Evolutionary conservation across 2,113 vertebrate genomes (phyloP), one percentile per base, ranked within the genome.

Genomic region (Narcine bancroftii): DNA sequence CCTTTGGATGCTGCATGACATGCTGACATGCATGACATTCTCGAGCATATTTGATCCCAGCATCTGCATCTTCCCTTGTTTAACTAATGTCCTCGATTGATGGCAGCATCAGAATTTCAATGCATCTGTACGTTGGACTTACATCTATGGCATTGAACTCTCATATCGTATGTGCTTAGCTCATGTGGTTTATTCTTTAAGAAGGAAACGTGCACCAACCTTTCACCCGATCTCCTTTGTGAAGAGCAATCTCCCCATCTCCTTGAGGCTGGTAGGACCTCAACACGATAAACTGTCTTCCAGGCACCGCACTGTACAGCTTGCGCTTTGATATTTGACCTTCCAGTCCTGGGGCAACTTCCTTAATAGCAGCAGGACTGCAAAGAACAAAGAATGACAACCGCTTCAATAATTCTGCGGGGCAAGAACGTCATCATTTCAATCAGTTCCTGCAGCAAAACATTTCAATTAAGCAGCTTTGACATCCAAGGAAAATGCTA

Each of bases 291-390:
- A 99, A 99, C 76, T 98, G 97, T 92, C 98, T 96, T 47, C 98
- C 98, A 0, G 98, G 98, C 29, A 99, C 97, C 0, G 98, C 98
- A 0, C 98, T 99, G 95, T 99, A 99, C 71, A 99, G 97, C 94
- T 99, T 99, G 95, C 98, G 96, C 92, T 97, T 96, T 93, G 96
- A 94, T 93, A 96, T 97, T 6, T 95, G 96, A 81, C 94, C 95
- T 93, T 98, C 97, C 42, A 95, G 94, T 92, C 96, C 93, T 0
- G 95, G 93, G 92, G 95, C 93, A 53, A 93, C 1, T 83, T 97
- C 96, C 94, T 95, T 96, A 95, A 73, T 96, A 94, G 95, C 94
- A 93, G 95, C 95, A 53, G 97, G 95, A 93, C 93, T 96, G 94
- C 95, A 95, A 93, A 26, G 33, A 85, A 50, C 42, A 91, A 73